A percentile compares a stretch with the other conserved stretches of the same genome.
These are phyloP conservation scores for Melanophora roralis DNA, from an alignment of 2,888 invertebrate species.

Conservation along the genomic window DNA sequence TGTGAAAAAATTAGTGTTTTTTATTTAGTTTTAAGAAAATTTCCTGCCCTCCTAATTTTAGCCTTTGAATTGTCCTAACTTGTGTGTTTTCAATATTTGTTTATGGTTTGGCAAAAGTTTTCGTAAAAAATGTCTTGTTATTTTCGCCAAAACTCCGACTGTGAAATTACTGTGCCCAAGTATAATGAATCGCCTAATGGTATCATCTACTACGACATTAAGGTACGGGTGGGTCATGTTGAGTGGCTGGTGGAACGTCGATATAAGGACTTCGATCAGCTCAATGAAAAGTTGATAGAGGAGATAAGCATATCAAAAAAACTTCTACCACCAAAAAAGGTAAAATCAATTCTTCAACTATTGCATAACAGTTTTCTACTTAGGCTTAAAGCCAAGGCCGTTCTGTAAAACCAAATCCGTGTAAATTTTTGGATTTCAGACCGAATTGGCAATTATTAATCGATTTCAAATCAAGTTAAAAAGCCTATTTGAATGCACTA, in stretches of 20 bases:
- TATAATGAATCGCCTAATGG: constrained; percentile 81
- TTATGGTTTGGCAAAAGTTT: background rate
- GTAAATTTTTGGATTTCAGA: too few species aligned
- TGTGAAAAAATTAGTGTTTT: too few species aligned
- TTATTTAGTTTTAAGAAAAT: too few species aligned
- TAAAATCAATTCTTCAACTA: constrained; percentile 44
- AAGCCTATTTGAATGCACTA: too few species aligned
- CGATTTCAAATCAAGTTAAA: too few species aligned
- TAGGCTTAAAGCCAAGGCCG: too few species aligned
- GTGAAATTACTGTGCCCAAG: constrained; percentile 82
- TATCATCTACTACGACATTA: constrained; percentile 85
- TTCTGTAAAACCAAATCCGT: too few species aligned
- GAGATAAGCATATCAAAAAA: constrained; percentile 90
- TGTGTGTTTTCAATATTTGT: background rate
- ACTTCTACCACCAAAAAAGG: constrained; percentile 93
- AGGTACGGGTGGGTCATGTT: constrained; percentile 82
- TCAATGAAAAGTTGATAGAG: constrained; percentile 88
- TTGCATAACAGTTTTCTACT: background rate
- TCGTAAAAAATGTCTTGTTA: constrained; percentile 83
- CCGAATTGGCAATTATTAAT: too few species aligned
- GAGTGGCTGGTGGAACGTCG: constrained; percentile 90
- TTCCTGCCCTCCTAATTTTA: too few species aligned
- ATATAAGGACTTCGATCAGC: constrained; percentile 92
- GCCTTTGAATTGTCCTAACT: background rate
- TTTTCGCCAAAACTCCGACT: constrained; percentile 82